phyloP scores from a whole-genome alignment of 64 coral and sea anemone species.

The Catalaphyllia jardinei region DNA sequence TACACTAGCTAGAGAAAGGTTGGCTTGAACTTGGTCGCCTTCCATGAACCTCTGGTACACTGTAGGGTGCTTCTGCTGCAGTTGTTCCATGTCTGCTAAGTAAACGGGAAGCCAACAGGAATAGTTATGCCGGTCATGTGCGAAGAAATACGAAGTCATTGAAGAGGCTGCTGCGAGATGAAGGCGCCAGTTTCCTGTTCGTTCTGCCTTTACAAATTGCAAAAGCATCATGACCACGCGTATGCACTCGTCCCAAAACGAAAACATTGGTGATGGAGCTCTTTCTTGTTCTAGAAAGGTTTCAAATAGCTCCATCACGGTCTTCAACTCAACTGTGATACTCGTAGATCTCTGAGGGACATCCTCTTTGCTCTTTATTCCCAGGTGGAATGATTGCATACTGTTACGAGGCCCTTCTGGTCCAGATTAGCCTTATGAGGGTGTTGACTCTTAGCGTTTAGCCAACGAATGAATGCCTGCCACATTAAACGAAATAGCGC shows the following conservation, averaged over 20 bases:
- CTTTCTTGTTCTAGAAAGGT: neutral
- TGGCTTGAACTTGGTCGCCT: constrained; percentile 18
- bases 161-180: constrained; percentile 21
- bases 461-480: neutral
- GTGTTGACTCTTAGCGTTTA: neutral
- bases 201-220: neutral
- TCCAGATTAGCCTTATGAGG: neutral
- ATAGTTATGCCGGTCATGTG: constrained; percentile 30
- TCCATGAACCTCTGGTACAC: constrained; percentile 10
- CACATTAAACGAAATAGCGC: neutral
- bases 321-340: neutral
- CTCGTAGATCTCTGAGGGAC: neutral
- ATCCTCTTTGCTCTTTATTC: neutral
- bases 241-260: constrained; percentile 49
- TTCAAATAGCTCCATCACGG: neutral
- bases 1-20: constrained; percentile 21
- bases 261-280: constrained; percentile 8
- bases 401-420: neutral
- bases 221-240: constrained; percentile 19
- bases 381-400: neutral
- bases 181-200: constrained; percentile 13
- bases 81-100: constrained; percentile 25
- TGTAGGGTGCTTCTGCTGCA: neutral
- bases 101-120: constrained; percentile 42
- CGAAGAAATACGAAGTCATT: constrained; percentile 42